phyloP scores from a whole-genome alignment of 2,797 vertebrate species.

The Aythya fuligula region DNA sequence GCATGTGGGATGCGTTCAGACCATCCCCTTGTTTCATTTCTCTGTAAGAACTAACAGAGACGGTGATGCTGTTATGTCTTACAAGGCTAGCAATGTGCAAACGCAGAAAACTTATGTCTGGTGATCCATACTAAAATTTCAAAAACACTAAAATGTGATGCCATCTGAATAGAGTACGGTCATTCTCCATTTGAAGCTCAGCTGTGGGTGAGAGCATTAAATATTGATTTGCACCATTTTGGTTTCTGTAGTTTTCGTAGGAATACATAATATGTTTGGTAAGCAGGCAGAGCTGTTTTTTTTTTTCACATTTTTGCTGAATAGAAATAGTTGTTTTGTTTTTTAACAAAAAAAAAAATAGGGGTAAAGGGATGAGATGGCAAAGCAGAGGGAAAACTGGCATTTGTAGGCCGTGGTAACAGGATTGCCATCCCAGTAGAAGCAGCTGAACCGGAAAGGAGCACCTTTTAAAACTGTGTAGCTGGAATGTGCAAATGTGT shows the following conservation, averaged over 20 bases:
- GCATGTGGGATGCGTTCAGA: not conserved
- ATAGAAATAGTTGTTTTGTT: not conserved
- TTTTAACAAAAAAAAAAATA: not conserved
- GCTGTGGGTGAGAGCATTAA: not conserved
- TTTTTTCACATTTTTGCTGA: not conserved
- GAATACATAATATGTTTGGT: not conserved
- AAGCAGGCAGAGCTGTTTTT: not conserved
- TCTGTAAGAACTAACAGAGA: not conserved
- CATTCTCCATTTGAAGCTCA: not conserved
- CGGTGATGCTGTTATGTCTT: not conserved
- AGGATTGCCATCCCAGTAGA: not conserved
- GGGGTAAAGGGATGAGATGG: not conserved
- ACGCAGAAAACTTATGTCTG: not conserved
- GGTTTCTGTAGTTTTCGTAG: not conserved
- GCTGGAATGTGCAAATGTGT: not conserved
- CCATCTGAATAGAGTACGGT: not conserved
- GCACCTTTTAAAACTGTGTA: not conserved
- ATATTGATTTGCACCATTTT: not conserved
- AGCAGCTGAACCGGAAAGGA: not conserved
- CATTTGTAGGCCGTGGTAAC: not conserved
- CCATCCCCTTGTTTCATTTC: not conserved
- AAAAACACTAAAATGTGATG: not conserved
- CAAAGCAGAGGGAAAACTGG: not conserved
- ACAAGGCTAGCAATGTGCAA: accelerated
- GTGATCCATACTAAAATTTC: not conserved